Evolutionary conservation across 2,797 vertebrate species (phyloP), one percentile per base, ranked within the genome.

Genomic region (Chelidonichthys spinosus): DNA sequence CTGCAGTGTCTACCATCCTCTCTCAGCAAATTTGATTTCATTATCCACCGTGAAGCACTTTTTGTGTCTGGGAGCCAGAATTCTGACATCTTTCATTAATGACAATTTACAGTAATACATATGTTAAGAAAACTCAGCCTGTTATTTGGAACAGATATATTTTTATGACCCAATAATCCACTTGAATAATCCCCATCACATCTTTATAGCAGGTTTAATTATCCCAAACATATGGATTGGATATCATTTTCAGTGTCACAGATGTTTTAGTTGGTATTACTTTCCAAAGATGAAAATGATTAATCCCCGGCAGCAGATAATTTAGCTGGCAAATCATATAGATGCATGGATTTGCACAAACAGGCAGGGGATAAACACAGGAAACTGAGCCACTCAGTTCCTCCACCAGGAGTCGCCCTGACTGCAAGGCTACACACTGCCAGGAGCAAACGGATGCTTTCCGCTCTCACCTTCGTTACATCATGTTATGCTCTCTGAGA

Each of bases 391-490:
- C 79, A 39, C 59, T 84, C 15, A 36, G 32, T 86, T 75, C 77
- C 33, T 85, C 91, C 93, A 93, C 90, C 70, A 49, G 92, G 87
- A 85, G 90, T 87, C 91, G 77, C 83, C 91, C 67, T 92, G 66
- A 52, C 65, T 84, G 60, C 61, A 63, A 76, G 54, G 10, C 46
- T 66, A 2, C 46, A 53, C n/a, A n/a, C n/a, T n/a, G n/a, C n/a
- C n/a, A n/a, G n/a, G n/a, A 67, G 63, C 68, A 54, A 42, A 61
- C 25, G 6, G 13, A 68, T 14, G 10, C 53, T 46, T 69, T 63
- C n/a, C 14, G 54, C 7, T 52, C 53, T 42, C 61, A 37, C 0
- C 11, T 62, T 14, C 42, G 42, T 69, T 71, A 14, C 64, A 40
- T 79, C 62, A 66, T 49, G 52, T 60, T 43, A 2, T 53, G 25